Evolutionary conservation across 2,113 vertebrate genomes (phyloP), one percentile per base, ranked within the genome.

Genomic region (Coryphaenoides rupestris): DNA sequence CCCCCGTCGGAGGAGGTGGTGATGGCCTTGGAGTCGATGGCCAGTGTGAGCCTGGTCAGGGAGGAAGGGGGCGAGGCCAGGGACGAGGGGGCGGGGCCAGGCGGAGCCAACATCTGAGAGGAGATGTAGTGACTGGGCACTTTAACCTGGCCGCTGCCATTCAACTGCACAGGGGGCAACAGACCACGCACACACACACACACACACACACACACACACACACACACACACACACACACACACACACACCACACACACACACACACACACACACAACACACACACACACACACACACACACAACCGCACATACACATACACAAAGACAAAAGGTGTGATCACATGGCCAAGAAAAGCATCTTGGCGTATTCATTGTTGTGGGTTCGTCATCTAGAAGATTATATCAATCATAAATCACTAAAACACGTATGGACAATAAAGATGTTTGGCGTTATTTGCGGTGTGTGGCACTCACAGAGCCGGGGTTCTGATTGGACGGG

Each of bases 121-220:
- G 95, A 89, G 88, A 97, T 91, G 90, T 95, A 96, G 89, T 94
- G 94, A 86, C 92, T 91, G 85, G 94, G 88, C 75, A 95, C 92
- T 89, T 94, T 97, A 80, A 96, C 91, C 89, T 95, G 95, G 81
- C 92, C 93, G 87, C 94, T 94, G 91, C 96, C 94, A 85, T 94
- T 96, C 86, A 96, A 89, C 95, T 96, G 90, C 1, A 73, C 67
- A n/a, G n/a, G n/a, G n/a, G n/a, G n/a, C n/a, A n/a, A 63, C 49
- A 58, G 50, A 70, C 4, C 17, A 72, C 2, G 59, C 47, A 53
- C 17, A 1, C 55, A 58, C 21, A 58, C 60, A 62, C 33, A 40
- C 33, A 40, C 14, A 56, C 60, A 62, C 33, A 40, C 33, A 40
- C 14, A 56, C 17, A 72, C 2, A 58, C 47, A 53, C 17, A 1